Evolutionary conservation across 2,888 invertebrate genomes (phyloP), one percentile per base, ranked within the genome.

Genomic region (Drosophila niveifrons): DNA sequence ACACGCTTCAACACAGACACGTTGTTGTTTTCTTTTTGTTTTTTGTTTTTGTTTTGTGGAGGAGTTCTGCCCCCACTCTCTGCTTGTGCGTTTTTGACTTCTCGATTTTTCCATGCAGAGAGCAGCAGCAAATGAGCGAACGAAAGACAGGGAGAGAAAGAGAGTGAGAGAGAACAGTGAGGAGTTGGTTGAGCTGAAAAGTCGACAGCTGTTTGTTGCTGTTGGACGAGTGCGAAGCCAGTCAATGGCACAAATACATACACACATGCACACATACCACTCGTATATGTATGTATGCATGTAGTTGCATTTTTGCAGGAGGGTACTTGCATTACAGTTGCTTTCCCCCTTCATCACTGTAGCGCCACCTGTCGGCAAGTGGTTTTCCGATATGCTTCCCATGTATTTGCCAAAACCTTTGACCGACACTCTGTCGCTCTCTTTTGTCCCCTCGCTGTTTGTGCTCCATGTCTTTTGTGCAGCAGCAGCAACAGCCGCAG

Each of bases 21-120:
- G 48, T 50, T 65, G 63, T 51, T 55, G 67, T 28, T 47, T 47
- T 4, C 17, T 29, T 55, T 29, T 29, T 39, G 46, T 23, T 46
- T 18, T n/a, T n/a, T 23, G 23, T 23, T 23, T 23, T 23, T 23
- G 23, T 13, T 53, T 50, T 59, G 56, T 41, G 55, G 50, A 55
- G 47, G 47, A 72, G 55, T 59, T 74, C 58, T 44, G 56, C 10
- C 34, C 50, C 13, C 18, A 34, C 13, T 29, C 13, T 39, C 36
- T 36, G 31, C 31, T 18, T 55, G 46, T 55, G 46, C 52, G 34
- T 36, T 66, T 52, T 39, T 70, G 64, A 59, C 78, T 83, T 81
- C 83, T 78, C 78, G 82, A 72, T 69, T 52, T 51, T 82, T 81
- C 75, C 46, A 56, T 53, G 59, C 51, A 51, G 52, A 52, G 53